Percentiles rank a stretch among this genome's conserved stretches.
These are phyloP conservation scores for Cryptotermes secundus DNA, from an alignment of 1,140 invertebrate genomes.

Conservation along the genomic window DNA sequence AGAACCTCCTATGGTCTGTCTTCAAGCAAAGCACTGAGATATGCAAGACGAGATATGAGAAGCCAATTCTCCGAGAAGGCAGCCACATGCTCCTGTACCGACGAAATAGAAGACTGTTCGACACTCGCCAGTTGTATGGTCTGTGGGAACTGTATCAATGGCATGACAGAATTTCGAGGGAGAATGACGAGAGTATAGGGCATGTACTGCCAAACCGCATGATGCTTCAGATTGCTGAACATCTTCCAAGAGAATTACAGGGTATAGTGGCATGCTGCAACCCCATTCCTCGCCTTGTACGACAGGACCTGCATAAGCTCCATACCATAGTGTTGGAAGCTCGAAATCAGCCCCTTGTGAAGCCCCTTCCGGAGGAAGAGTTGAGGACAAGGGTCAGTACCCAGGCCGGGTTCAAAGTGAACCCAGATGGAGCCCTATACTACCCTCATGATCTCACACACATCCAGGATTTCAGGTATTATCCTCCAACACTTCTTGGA, in stretches of 20 bases:
- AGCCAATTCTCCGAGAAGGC: conserved; percentile 71
- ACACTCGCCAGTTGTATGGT: conserved; percentile 81
- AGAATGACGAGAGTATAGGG: conserved; percentile 86
- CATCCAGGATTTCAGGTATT: conserved; percentile 57
- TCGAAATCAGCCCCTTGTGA: conserved; percentile 67
- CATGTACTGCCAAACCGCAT: conserved; percentile 96
- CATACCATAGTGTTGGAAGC: conserved; percentile 77
- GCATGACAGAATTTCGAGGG: conserved; percentile 82
- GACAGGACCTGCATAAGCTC: conserved; percentile 71
- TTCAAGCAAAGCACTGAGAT: conserved; percentile 70
- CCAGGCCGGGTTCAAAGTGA: conserved; percentile 48
- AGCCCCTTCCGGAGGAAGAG: conserved; percentile 56
- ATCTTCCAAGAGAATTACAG: conserved; percentile 89
- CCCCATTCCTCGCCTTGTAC: conserved; percentile 85
- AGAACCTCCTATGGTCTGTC: conserved; percentile 69
- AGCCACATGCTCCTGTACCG: conserved; percentile 74
- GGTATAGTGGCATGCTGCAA: conserved; percentile 93
- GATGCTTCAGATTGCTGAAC: conserved; percentile 86
- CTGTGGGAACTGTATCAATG: conserved; percentile 82
- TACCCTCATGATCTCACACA: conserved; percentile 69
- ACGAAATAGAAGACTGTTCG: conserved; percentile 78
- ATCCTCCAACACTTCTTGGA: conserved; percentile 60
- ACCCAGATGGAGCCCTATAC: conserved; percentile 58
- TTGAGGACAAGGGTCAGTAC: conserved; percentile 49
- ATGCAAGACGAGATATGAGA: conserved; percentile 78